Evolutionary conservation across 2,113 vertebrate species (phyloP).

Genomic region (Formicarius rufipectus): DNA sequence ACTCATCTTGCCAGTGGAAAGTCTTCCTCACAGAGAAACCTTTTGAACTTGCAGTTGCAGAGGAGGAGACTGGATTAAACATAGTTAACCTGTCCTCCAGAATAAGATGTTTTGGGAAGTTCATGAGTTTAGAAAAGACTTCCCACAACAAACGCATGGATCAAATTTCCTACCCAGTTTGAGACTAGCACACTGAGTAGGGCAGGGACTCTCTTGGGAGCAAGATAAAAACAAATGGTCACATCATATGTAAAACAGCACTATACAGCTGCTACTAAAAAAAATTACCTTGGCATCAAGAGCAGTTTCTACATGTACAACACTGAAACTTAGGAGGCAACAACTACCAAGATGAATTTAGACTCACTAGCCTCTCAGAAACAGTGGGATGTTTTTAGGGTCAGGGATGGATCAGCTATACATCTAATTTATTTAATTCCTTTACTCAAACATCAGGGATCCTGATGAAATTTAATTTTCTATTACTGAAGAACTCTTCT

Average conservation of each 20-base stretch:
- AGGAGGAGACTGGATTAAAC: slow-evolving; percentile 25
- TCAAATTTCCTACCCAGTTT: slow-evolving; percentile 21
- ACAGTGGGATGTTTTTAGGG: neutral
- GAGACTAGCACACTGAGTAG: neutral
- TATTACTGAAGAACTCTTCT: neutral
- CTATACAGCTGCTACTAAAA: slow-evolving; percentile 26
- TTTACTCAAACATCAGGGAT: neutral
- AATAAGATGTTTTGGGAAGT: slow-evolving; percentile 29
- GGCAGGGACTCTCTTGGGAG: slow-evolving; percentile 14
- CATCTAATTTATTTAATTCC: neutral
- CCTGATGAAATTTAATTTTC: neutral
- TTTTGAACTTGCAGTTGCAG: neutral
- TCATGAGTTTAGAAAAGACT: slow-evolving; percentile 22
- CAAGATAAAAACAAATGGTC: slow-evolving; percentile 49
- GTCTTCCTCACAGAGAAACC: neutral
- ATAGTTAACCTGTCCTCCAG: neutral
- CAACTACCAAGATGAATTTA: neutral
- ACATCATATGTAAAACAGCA: slow-evolving; percentile 8
- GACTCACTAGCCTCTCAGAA: neutral
- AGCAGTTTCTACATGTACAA: slow-evolving; percentile 25
- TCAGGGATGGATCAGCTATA: neutral
- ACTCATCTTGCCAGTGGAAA: slow-evolving; percentile 15
- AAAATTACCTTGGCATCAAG: slow-evolving; percentile 18
- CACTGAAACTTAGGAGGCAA: neutral
- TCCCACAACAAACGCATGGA: slow-evolving; percentile 16